Evolutionary conservation across 2,113 vertebrate species (phyloP), one percentile per base, ranked within the genome.

Genomic region (Urocolius indicus): DNA sequence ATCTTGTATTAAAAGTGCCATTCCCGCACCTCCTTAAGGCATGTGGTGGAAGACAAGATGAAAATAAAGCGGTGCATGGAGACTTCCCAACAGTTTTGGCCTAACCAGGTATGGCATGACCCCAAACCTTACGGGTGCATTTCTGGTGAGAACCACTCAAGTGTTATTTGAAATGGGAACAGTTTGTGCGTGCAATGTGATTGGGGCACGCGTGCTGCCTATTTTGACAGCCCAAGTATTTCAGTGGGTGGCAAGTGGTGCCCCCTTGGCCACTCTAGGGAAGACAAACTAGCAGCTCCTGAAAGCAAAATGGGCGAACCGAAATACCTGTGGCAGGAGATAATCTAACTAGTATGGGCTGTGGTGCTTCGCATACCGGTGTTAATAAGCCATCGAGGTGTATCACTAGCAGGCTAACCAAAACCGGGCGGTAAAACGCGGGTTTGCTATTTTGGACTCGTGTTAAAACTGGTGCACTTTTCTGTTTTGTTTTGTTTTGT

Each of bases 391-490:
- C 8, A 23, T 22, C 45, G 19, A 0, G 4, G 10, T 23, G 0
- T 55, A n/a, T 17, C 16, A 3, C 51, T 10, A 13, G 62, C 4
- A 2, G 83, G 69, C 58, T 71, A 14, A 36, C 8, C 7, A 54
- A 69, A 61, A 59, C 16, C 78, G 49, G 77, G 84, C 58, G 34
- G 66, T 11, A 61, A 68, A 34, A 54, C 2, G 10, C 27, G 59
- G 72, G 4, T n/a, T 67, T 49, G 83, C 18, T 13, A 13, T 74
- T 75, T 90, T 73, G 80, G 48, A 36, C 63, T 27, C 87, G 81
- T 90, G 84, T 88, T 73, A 49, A 83, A 93, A 84, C 54, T 13
- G 6, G 91, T 16, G 71, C 89, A 89, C 89, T 95, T 91, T 93
- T 23, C 69, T 83, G 54, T 73, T 91, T 7, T 51, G 38, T 41